Evolutionary conservation across 2,113 vertebrate species (phyloP).

Genomic region (Pyxicephalus adspersus): DNA sequence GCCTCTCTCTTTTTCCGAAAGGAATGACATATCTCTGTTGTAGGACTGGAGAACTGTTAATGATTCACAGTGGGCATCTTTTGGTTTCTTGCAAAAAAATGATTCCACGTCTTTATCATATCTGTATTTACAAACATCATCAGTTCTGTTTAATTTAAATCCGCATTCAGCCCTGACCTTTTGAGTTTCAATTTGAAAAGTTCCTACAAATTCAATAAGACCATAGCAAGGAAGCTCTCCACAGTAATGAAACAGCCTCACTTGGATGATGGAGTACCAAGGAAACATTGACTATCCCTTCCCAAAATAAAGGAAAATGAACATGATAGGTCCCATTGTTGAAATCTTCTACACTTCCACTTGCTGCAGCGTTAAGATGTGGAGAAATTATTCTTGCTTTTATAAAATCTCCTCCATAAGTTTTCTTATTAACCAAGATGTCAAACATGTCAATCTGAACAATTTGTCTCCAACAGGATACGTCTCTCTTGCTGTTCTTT

Average conservation of each 20-base stretch:
- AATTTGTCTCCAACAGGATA: constrained; percentile 40
- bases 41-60: constrained; percentile 27
- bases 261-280: constrained; percentile 6
- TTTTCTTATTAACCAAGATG: constrained; percentile 32
- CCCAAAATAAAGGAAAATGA: constrained; percentile 28
- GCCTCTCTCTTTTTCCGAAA: constrained; percentile 40
- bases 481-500: constrained; percentile 7
- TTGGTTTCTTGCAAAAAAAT: constrained; percentile 60
- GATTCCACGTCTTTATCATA: constrained; percentile 54
- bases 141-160: background rate
- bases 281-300: background rate
- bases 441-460: constrained; percentile 51
- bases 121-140: constrained; percentile 55
- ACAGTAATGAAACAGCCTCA: background rate
- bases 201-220: constrained; percentile 24
- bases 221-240: constrained; percentile 24
- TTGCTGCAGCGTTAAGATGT: constrained; percentile 14
- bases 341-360: background rate
- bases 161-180: constrained; percentile 22
- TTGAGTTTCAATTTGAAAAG: background rate
- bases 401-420: constrained; percentile 46
- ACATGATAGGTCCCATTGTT: constrained; percentile 38
- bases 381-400: constrained; percentile 36
- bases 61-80: constrained; percentile 40
- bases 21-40: constrained; percentile 41